phyloP scores from a whole-genome alignment of 2,797 vertebrate species.

The Scolopax rusticola region DNA sequence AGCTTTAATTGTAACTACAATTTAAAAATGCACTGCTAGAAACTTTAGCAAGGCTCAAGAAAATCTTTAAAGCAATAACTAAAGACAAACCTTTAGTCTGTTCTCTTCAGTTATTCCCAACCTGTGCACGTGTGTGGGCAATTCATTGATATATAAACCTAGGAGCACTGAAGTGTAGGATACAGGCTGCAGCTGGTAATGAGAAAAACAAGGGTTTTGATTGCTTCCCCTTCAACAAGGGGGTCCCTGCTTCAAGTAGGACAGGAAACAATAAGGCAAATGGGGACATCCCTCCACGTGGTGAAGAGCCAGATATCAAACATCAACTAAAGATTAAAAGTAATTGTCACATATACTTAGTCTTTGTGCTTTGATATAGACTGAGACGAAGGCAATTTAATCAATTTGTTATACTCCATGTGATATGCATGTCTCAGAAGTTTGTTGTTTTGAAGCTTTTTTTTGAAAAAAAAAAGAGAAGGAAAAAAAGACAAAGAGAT shows the following conservation, averaged over 20 bases:
- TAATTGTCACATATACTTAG: conserved; percentile 30
- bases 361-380: conserved; percentile 51
- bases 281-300: not conserved
- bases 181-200: conserved; percentile 34
- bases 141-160: conserved; percentile 60
- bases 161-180: conserved; percentile 33
- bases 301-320: conserved; percentile 19
- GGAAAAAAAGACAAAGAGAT: conserved; percentile 31
- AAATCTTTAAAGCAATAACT: not conserved
- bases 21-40: conserved; percentile 21
- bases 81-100: not conserved
- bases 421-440: conserved; percentile 55
- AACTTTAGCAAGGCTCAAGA: not conserved
- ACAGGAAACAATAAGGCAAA: conserved; percentile 27
- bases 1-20: not conserved
- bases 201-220: not conserved
- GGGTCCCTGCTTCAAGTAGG: no score
- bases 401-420: conserved; percentile 49
- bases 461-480: not conserved
- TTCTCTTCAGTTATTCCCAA: conserved; percentile 40
- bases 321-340: conserved; percentile 21
- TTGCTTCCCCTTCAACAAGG: conserved; percentile 44
- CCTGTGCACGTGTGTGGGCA: not conserved
- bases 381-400: conserved; percentile 53
- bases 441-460: conserved; percentile 61